A percentile compares a stretch with the other conserved stretches of the same genome.
These are phyloP conservation scores for Aporrectodea caliginosa DNA, from an alignment of 1,140 invertebrate species.

Conservation along the genomic window DNA sequence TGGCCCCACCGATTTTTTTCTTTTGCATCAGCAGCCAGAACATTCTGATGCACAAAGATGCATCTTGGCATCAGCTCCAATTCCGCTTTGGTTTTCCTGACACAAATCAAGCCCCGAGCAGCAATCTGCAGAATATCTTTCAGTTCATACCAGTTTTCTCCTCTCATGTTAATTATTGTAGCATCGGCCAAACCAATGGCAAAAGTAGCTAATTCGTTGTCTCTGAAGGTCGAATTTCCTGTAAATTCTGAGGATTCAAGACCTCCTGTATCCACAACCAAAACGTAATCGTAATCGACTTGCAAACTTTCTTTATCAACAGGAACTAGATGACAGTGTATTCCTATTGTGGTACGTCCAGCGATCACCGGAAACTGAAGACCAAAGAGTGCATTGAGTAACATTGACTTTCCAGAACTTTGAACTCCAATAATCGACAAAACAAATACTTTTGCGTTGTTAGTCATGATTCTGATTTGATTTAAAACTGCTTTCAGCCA, in stretches of 20 bases:
- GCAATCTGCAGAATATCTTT: slow-evolving; percentile 27
- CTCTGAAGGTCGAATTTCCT: neutral
- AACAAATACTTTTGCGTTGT: slow-evolving; percentile 11
- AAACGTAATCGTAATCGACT: slow-evolving; percentile 11
- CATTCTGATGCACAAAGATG: slow-evolving; percentile 21
- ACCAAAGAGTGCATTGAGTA: slow-evolving; percentile 29
- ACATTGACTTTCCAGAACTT: slow-evolving; percentile 25
- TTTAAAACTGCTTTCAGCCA: slow-evolving; percentile 8
- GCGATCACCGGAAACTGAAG: slow-evolving; percentile 29
- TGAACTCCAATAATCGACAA: slow-evolving; percentile 24
- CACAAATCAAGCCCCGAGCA: slow-evolving; percentile 14
- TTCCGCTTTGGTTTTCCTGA: neutral
- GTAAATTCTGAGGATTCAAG: neutral
- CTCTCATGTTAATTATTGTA: slow-evolving; percentile 23
- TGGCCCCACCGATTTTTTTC: neutral
- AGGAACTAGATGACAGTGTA: slow-evolving; percentile 5
- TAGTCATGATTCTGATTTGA: neutral
- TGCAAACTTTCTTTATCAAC: neutral
- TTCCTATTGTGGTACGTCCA: slow-evolving; percentile 29
- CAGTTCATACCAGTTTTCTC: slow-evolving; percentile 19
- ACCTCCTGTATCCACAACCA: slow-evolving; percentile 13
- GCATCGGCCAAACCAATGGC: slow-evolving; percentile 22
- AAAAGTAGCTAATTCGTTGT: slow-evolving; percentile 24
- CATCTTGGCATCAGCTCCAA: neutral
- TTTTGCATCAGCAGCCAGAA: neutral